Evolutionary conservation across 30 jellyfish, hydroid and myxozoan genomes (phyloP).

Genomic region (Turritopsis dohrnii): DNA sequence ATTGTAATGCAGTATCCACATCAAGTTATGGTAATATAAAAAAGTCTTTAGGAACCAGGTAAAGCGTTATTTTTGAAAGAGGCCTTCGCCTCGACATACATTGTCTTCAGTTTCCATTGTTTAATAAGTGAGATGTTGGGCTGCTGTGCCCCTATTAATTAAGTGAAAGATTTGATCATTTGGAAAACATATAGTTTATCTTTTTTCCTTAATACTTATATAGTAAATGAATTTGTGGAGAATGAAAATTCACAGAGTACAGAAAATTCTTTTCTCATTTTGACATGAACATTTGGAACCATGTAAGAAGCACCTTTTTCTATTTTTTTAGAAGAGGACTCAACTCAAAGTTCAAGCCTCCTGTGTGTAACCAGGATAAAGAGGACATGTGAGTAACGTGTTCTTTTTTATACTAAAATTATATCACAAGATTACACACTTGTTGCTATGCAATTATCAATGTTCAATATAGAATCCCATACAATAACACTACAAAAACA

Average conservation of each 20-base stretch:
- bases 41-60: slow-evolving; percentile 92
- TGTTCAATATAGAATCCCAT: background rate
- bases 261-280: background rate
- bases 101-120: too few relatives aligned
- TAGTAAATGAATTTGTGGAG: background rate
- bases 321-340: slow-evolving; percentile 49
- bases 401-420: too few relatives aligned
- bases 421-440: background rate
- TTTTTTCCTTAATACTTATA: too few relatives aligned
- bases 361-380: slow-evolving; percentile 34
- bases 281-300: background rate
- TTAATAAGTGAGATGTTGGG: too few relatives aligned
- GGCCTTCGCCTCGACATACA: too few relatives aligned
- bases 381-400: slow-evolving; percentile 20
- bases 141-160: background rate
- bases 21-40: slow-evolving; percentile 64
- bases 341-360: slow-evolving; percentile 51
- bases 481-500: background rate
- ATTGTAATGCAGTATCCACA: slow-evolving; percentile 35
- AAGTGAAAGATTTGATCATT: too few relatives aligned
- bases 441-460: background rate
- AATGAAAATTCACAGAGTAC: background rate
- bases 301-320: background rate
- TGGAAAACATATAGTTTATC: too few relatives aligned
- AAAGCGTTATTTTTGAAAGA: background rate